Base-by-base conservation (phyloP, 1,140 invertebrate genomes). In the Piezodorus guildinii region DNA sequence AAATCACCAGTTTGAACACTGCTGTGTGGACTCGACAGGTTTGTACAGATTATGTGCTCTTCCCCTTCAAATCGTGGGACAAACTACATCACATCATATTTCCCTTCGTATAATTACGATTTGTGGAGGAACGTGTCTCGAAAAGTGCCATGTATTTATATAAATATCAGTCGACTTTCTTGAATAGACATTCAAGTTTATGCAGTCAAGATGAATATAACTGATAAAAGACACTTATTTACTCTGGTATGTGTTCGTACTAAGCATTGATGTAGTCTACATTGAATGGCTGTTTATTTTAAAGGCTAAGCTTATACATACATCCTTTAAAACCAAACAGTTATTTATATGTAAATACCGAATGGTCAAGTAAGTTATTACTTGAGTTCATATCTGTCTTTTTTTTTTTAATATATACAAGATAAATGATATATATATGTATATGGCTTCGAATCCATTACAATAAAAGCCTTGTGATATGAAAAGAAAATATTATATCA, bases 391-490 rank as follows among this genome's bases (percentile, higher is more conserved):
- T 56, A 56, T 23, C 23, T 56, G 52, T 56, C 17, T 60, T 60
- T 60, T 60, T 39, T 60, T 19, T 43, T 34, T 60, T 23, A n/a
- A 60, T 43, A 60, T 43, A 43, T 19, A 60, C 21, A 39, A 39
- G n/a, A 30, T 60, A 43, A 16, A 45, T 60, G 59, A 23, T 23
- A 56, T 56, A 30, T 43, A 60, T 43, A 60, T 19, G 44, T 52
- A 54, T 52, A 63, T 45, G 25, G 62, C 45, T 51, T 63, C 44
- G 43, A 63, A 63, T 51, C 39, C 49, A 25, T 63, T 52, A 45
- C 62, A 45, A 56, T 56, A 63, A 63, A 51, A 49, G 45, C 51
- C 51, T 62, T 63, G 62, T 63, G 62, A 63, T 63, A 63, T 63
- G 49, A 63, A 54, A 63, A 21, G 39, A 63, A 27, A 54, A 52